Conservation (phyloP, 2,888 invertebrate genomes). For the Cosmia trapezina region DNA sequence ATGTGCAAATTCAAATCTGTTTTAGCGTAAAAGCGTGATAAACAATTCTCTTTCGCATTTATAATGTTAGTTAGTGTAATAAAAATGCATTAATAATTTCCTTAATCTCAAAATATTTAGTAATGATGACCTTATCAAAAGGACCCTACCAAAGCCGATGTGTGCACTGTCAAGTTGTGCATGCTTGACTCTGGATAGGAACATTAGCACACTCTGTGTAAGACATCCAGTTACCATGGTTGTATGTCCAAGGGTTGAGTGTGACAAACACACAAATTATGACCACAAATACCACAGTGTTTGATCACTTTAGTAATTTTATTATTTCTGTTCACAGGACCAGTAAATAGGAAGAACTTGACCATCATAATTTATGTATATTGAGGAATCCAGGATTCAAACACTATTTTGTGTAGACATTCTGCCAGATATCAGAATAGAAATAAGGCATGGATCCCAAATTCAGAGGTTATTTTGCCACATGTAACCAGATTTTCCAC, state of each 20-base stretch:
- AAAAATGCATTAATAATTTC: background rate
- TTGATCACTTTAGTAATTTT: background rate
- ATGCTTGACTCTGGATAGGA: conserved; percentile 88
- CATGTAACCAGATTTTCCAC: background rate
- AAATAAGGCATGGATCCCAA: background rate
- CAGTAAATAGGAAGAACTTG: background rate
- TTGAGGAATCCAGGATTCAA: background rate
- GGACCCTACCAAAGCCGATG: conserved; percentile 89
- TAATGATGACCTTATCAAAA: background rate
- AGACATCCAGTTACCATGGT: conserved; percentile 77
- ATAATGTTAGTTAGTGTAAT: no score
- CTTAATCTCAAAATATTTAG: background rate
- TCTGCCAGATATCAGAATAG: background rate
- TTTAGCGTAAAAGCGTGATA: no score
- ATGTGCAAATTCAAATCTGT: no score
- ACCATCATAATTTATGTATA: background rate
- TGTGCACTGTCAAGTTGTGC: conserved; percentile 76
- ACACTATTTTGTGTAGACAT: background rate
- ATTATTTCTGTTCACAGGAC: background rate
- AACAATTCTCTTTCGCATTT: no score
- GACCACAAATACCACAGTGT: background rate
- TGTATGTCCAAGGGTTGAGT: conserved; percentile 68
- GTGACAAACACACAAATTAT: conserved; percentile 68
- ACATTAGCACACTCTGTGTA: conserved; percentile 88
- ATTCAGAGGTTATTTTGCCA: conserved; percentile 12